Percentiles rank a stretch among this genome's conserved stretches.
Conservation (phyloP, 2,888 invertebrate genomes). For the Cheilosia urbana region DNA sequence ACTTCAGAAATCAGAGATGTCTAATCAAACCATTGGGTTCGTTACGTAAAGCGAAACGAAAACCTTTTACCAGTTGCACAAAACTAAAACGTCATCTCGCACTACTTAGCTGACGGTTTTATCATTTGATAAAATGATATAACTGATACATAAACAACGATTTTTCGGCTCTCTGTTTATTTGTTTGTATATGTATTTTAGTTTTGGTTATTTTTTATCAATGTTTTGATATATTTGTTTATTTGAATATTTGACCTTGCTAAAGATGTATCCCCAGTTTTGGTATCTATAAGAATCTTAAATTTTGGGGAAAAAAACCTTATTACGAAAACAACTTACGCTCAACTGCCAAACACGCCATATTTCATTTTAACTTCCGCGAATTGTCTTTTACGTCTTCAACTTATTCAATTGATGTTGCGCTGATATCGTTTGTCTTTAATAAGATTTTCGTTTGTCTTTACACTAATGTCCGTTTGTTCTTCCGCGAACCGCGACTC, state of each 20-base stretch:
- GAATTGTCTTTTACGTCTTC: conserved; percentile 26
- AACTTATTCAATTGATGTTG: conserved; percentile 13
- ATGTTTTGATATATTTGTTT: not conserved
- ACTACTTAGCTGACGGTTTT: conserved; percentile 45
- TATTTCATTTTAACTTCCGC: conserved; percentile 31
- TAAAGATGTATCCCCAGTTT: conserved; percentile 1
- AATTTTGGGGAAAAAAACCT: conserved; percentile 4
- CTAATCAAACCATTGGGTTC: conserved; percentile 12
- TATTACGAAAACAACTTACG: conserved; percentile 13
- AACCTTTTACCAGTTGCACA: conserved; percentile 8
- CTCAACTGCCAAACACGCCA: conserved; percentile 20
- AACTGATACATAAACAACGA: conserved; percentile 48
- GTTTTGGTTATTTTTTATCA: conserved; percentile 22
- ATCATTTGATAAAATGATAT: conserved; percentile 49
- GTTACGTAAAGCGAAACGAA: conserved; percentile 10
- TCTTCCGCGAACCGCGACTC: conserved; percentile 22
- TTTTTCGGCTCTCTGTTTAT: conserved; percentile 6
- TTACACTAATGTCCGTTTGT: conserved; percentile 1
- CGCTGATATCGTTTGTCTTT: conserved; percentile 17
- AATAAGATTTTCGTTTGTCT: too few species aligned
- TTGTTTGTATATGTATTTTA: conserved; percentile 23
- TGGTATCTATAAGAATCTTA: conserved; percentile 23
- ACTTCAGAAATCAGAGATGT: not conserved
- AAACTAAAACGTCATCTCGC: conserved; percentile 21
- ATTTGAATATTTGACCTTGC: conserved; percentile 45